These are phyloP conservation scores for Drosophila insularis DNA, from an alignment of 1,140 invertebrate genomes.

Conservation along the genomic window DNA sequence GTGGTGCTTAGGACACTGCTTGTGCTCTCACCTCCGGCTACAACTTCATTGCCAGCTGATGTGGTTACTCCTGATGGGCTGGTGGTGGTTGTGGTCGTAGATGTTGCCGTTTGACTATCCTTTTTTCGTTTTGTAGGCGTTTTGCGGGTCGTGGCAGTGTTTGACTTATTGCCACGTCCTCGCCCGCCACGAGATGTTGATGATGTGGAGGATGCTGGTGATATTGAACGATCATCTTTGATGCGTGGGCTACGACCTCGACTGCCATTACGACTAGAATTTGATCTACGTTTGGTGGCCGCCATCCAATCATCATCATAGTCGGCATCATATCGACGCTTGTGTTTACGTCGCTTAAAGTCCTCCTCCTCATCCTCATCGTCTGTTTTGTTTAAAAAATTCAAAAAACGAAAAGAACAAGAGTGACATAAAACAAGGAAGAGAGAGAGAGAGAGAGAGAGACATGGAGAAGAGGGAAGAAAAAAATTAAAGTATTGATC, in stretches of 20 bases:
- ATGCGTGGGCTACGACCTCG: slow-evolving; percentile 68
- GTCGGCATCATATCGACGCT: slow-evolving; percentile 75
- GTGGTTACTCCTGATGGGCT: neutral
- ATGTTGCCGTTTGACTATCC: slow-evolving; percentile 27
- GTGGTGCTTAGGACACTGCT: slow-evolving; percentile 53
- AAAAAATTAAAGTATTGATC: slow-evolving; percentile 4
- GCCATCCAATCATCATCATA: slow-evolving; percentile 81
- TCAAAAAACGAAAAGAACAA: slow-evolving; percentile 8
- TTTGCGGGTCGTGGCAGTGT: slow-evolving; percentile 61
- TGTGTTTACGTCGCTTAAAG: slow-evolving; percentile 72
- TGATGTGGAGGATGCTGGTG: slow-evolving; percentile 74
- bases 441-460: neutral
- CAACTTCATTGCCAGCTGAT: slow-evolving; percentile 7
- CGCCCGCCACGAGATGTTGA: slow-evolving; percentile 61
- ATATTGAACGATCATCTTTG: slow-evolving; percentile 77
- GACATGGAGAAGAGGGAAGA: slow-evolving; percentile 1
- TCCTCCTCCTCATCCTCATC: slow-evolving; percentile 80
- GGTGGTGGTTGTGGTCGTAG: slow-evolving; percentile 21
- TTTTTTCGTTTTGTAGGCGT: slow-evolving; percentile 73
- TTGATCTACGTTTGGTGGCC: slow-evolving; percentile 55
- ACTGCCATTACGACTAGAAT: slow-evolving; percentile 60
- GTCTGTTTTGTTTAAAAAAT: slow-evolving; percentile 32
- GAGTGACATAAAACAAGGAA: too few species aligned
- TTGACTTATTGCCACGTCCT: slow-evolving; percentile 38
- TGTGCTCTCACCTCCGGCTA: slow-evolving; percentile 62